Conservation (phyloP, 2,113 vertebrate genomes). For the Ovis aries region ARS-UI_Ramb_v3.0 NC_056069.1:50083001-50083500, state of each 20-base stretch:
- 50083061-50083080: neutral
- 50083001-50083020: neutral
- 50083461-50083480: neutral
- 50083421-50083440: neutral
- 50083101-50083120: neutral
- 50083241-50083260: neutral
- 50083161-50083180: neutral
- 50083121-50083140: neutral
- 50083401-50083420: neutral
- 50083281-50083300: neutral
- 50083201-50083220: neutral
- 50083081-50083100: neutral
- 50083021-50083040: neutral
- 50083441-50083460: neutral
- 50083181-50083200: neutral
- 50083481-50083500: neutral
- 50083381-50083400: neutral
- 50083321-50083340: neutral
- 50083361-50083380: neutral
- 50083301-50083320: neutral
- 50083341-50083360: neutral
- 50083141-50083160: neutral
- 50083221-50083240: neutral
- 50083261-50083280: neutral
- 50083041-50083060: neutral